Evolutionary conservation across 2,888 invertebrate genomes (phyloP), one percentile per base, ranked within the genome.

Genomic region (Eilema sororculum): DNA sequence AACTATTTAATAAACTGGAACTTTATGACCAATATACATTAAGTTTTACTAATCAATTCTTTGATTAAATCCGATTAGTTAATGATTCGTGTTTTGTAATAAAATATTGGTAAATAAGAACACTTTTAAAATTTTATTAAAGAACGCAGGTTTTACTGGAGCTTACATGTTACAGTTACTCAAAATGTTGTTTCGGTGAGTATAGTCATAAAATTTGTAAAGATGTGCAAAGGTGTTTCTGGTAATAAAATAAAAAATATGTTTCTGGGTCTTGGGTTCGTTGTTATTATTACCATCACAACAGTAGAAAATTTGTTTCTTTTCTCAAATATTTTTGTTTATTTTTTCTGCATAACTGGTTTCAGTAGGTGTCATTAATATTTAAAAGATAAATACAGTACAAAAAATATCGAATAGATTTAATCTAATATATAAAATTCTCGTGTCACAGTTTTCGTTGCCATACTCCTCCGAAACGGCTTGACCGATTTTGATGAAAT

Each of bases 31-130:
- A 65, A 62, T 30, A 46, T 65, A 25, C 69, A 80, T 71, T 68
- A 28, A 64, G 69, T 69, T 52, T 30, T 28, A 74, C 66, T 65
- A 78, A 79, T 80, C 62, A 68, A 71, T 69, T 73, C 67, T 62
- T 67, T 63, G 64, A 72, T 68, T 65, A 22, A 33, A 64, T 37
- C 58, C 37, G 41, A 58, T 68, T 63, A 33, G 64, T 72, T 67
- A 59, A 67, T 24, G 46, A 10, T 57, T 41, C 37, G 60, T 71
- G 64, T 71, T 67, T 52, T n/a, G n/a, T 52, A n/a, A n/a, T n/a
- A n/a, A 52, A n/a, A n/a, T 46, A 16, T 46, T 46, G 46, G 16
- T 13, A 10, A 12, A 12, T 37, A 37, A 10, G 37, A 12, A 37
- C 12, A 37, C 12, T 37, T 41, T 41, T 20, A 16, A 5, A 41